Evolutionary conservation across 2,888 invertebrate species (phyloP).

Genomic region (Drosophila mimica): DNA sequence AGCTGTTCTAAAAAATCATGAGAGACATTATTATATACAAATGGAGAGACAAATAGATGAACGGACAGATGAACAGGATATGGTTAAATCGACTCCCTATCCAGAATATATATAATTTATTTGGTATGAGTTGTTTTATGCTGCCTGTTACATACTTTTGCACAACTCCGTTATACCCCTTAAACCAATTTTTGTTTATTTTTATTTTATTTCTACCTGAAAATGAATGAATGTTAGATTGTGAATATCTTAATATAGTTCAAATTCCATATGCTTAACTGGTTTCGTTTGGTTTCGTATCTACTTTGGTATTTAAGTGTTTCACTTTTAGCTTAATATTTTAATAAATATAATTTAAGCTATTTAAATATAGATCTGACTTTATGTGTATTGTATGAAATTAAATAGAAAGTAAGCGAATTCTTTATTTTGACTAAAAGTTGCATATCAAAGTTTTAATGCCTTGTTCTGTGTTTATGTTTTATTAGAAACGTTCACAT

Average conservation of each 20-base stretch:
- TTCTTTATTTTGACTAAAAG: background rate
- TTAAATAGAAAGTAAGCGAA: background rate
- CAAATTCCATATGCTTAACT: background rate
- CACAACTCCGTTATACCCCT: background rate
- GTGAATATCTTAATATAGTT: background rate
- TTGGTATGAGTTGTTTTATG: background rate
- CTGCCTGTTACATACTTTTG: background rate
- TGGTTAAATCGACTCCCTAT: background rate
- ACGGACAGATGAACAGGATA: no score
- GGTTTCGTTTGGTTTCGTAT: background rate
- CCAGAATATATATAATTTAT: no score
- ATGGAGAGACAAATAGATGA: no score
- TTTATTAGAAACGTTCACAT: background rate
- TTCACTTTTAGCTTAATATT: no score
- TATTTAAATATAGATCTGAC: background rate
- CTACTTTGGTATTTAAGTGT: background rate
- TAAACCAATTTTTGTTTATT: background rate
- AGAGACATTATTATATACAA: no score
- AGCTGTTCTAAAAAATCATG: background rate
- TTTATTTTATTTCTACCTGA: no score
- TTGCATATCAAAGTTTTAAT: background rate
- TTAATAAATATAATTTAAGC: no score
- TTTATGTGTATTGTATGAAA: background rate
- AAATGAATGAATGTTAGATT: background rate
- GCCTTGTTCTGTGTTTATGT: background rate